Conservation (phyloP, 2,888 invertebrate genomes). For the Caenorhabditis panamensis region DNA sequence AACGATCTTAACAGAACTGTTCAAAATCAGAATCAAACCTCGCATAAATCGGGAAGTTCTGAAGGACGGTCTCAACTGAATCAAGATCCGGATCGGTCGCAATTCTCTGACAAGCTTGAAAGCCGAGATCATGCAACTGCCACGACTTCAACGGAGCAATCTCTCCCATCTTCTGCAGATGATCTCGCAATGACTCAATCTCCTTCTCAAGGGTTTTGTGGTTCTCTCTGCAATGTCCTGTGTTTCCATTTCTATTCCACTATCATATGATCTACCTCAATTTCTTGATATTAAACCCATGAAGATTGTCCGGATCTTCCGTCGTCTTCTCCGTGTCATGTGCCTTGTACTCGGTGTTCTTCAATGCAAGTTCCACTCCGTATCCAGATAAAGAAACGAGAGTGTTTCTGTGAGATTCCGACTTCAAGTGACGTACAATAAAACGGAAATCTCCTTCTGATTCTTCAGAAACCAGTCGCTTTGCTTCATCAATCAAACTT, state of each 20-base stretch:
- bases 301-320: constrained; percentile 86
- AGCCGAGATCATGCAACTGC: constrained; percentile 83
- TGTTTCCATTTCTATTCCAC: too few relatives aligned
- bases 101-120: constrained; percentile 90
- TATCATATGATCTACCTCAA: too few relatives aligned
- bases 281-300: constrained; percentile 92
- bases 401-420: not conserved
- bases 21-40: constrained; percentile 14
- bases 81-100: constrained; percentile 86
- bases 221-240: constrained; percentile 83
- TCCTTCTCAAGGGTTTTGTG: constrained; percentile 88
- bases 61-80: constrained; percentile 91
- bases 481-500: constrained; percentile 25
- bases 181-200: constrained; percentile 88
- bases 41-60: constrained; percentile 89
- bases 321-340: constrained; percentile 89
- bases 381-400: constrained; percentile 91
- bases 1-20: not conserved
- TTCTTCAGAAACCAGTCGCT: constrained; percentile 85
- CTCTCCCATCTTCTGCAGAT: constrained; percentile 92
- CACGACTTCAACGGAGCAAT: constrained; percentile 93
- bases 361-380: constrained; percentile 97
- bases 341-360: constrained; percentile 98
- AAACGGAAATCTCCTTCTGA: constrained; percentile 88
- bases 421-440: constrained; percentile 87